Base-by-base conservation (phyloP, 1,140 invertebrate genomes). In the Caenorhabditis inopinata region DNA sequence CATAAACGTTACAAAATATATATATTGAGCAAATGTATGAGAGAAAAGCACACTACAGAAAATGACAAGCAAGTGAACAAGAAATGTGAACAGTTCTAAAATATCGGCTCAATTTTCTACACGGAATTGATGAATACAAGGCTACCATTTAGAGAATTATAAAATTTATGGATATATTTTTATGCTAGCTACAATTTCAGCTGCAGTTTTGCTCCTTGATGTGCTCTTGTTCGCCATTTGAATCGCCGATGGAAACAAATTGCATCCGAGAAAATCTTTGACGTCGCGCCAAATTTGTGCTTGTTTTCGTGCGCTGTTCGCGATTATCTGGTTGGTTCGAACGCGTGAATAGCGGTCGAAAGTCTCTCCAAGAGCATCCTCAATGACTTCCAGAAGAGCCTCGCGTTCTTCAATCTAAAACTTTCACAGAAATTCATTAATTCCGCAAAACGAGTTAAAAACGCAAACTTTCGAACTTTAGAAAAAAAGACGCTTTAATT, bases 251-350 rank as follows among this genome's bases (percentile, higher is more conserved):
- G 82, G 82, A 21, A 83, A 48, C 46, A 83, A 73, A 42, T 74
- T 51, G 12, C 45, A 77, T 16, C 74, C 75, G 53, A 83, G 51
- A 46, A 83, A 83, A 25, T 83, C 82, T 46, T 83, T 83, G 25
- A 81, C 79, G 53, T 83, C 82, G 18, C 75, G 48, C 82, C 82
- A 83, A 18, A 83, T 81, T 73, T 81, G 80, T 12, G 82, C 79
- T 75, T 83, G 82, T 82, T 83, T 83, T 21, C 77, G 68, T 29
- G 82, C 82, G 29, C 74, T 78, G 23, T 76, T 75, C 45, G 80
- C 80, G 23, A 83, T 83, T 32, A 81, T 62, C 35, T 83, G 82
- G 48, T 82, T 81, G 23, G 79, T 78, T 58, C 77, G 51, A 16
- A 78, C 35, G 21, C 82, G 51, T 23, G 82, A 83, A 42, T 83